Base-by-base conservation (phyloP, 2,888 invertebrate species). In the Lepas anatifera region DNA sequence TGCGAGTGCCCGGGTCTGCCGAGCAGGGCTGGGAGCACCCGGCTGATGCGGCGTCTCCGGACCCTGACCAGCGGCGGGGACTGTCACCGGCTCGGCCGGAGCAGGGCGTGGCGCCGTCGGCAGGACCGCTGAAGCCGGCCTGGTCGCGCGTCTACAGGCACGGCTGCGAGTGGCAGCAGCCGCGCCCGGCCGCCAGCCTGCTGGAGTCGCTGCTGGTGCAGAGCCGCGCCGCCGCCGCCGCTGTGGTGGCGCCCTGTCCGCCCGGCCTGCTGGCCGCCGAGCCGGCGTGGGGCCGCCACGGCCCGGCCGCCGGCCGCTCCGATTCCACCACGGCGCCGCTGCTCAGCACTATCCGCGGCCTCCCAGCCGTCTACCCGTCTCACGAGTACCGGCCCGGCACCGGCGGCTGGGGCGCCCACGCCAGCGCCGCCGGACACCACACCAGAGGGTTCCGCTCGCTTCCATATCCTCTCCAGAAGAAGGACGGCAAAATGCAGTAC, bases 401-500 rank as follows among this genome's bases (percentile, higher is more conserved):
- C 73, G 48, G 35, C 58, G 32, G 32, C 58, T 1, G 32, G 58
- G 18, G 32, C 58, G 18, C 32, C 58, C 32, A 32, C 58, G 35
- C 58, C 67, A 37, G 32, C 16, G 29, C 52, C 58, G n/a, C 68
- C 39, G 58, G 68, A 18, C 50, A 68, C n/a, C 67, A 66, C 11
- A 70, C 64, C 18, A 67, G 96, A 64, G 96, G 96, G 18, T 95
- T 95, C 79, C 85, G 95, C 74, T 93, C 95, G 72, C 83, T 98
- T 74, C 97, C 97, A 0, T 98, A 97, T 80, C 97, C 97, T 0
- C 83, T 98, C 67, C 92, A 95, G 83, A 97, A 97, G 83, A 95
- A 95, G 81, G 96, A 99, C 78, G 99, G 99, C 0, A 98, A 98
- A 82, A 98, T 98, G 92, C 95, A 98, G 78, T 99, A 99, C 81